phyloP scores from a whole-genome alignment of 2,888 invertebrate species.

The Lithodes maja region DNA sequence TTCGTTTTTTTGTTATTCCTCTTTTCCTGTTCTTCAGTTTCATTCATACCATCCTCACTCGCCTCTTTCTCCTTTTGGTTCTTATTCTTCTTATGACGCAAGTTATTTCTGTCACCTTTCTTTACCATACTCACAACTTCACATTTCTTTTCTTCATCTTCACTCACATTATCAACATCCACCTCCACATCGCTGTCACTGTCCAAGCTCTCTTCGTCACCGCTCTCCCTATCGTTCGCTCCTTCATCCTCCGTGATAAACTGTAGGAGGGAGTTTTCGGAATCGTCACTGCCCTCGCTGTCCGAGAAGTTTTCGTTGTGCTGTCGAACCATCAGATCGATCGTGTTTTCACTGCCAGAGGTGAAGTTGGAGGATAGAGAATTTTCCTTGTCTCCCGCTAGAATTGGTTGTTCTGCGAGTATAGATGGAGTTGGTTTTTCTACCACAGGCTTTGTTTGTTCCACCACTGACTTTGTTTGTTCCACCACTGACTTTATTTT shows the following conservation, averaged over 20 bases:
- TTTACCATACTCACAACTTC: neutral
- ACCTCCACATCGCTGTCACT: neutral
- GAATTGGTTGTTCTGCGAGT: neutral
- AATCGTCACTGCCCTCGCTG: conserved; percentile 35
- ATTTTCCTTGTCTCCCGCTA: neutral
- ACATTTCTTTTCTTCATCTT: neutral
- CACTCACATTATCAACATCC: neutral
- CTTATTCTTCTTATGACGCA: neutral
- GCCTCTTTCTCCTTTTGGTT: neutral
- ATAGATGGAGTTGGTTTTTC: too few species aligned
- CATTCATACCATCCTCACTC: neutral
- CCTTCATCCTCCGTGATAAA: conserved; percentile 36
- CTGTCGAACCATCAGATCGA: conserved; percentile 45
- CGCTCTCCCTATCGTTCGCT: neutral
- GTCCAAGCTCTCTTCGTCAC: neutral
- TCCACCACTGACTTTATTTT: too few species aligned
- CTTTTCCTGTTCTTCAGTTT: neutral
- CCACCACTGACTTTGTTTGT: too few species aligned
- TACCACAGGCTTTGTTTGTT: too few species aligned
- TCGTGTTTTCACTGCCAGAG: conserved; percentile 53
- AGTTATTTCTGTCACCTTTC: too few species aligned
- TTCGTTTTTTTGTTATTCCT: too few species aligned
- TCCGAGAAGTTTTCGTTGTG: conserved; percentile 46
- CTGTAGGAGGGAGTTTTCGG: conserved; percentile 48
- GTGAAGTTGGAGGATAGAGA: neutral